These are phyloP conservation scores for Galerucella nymphaeae DNA, from an alignment of 2,888 invertebrate genomes.

Conservation along the genomic window DNA sequence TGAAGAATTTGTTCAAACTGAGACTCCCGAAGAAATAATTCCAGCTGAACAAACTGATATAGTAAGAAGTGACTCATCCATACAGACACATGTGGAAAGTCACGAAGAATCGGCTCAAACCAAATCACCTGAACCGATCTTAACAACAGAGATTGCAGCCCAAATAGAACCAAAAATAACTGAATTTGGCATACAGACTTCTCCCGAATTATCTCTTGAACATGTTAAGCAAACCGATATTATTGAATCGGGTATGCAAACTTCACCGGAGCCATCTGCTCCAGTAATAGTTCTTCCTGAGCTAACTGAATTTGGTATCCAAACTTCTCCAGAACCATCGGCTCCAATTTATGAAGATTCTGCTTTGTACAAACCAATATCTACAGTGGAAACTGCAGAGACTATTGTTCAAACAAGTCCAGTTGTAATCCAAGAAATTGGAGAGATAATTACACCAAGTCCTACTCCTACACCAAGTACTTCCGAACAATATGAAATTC, in stretches of 20 bases:
- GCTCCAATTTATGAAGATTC: constrained; percentile 36
- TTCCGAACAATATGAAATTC: constrained; percentile 68
- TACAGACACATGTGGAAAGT: constrained; percentile 59
- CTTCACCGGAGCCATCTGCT: constrained; percentile 41
- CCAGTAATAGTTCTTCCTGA: constrained; percentile 32
- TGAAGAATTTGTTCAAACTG: constrained; percentile 60
- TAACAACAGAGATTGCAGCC: constrained; percentile 52
- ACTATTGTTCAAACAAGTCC: constrained; percentile 71
- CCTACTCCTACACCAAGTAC: constrained; percentile 48
- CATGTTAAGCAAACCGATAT: constrained; percentile 24
- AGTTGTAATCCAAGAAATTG: constrained; percentile 63
- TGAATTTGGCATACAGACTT: constrained; percentile 46
- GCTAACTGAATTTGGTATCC: constrained; percentile 33
- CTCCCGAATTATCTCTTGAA: constrained; percentile 37
- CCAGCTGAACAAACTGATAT: constrained; percentile 53
- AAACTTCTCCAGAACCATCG: constrained; percentile 44
- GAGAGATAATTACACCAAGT: constrained; percentile 44
- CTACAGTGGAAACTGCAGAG: constrained; percentile 60
- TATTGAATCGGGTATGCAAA: constrained; percentile 39
- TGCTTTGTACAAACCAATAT: constrained; percentile 43
- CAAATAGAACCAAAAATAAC: constrained; percentile 45
- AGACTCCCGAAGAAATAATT: constrained; percentile 56
- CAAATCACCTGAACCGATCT: constrained; percentile 60
- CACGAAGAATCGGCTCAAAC: constrained; percentile 63
- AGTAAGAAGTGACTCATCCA: constrained; percentile 58